Conservation (phyloP, 2,888 invertebrate genomes). For the Pediacus dermestoides region DNA sequence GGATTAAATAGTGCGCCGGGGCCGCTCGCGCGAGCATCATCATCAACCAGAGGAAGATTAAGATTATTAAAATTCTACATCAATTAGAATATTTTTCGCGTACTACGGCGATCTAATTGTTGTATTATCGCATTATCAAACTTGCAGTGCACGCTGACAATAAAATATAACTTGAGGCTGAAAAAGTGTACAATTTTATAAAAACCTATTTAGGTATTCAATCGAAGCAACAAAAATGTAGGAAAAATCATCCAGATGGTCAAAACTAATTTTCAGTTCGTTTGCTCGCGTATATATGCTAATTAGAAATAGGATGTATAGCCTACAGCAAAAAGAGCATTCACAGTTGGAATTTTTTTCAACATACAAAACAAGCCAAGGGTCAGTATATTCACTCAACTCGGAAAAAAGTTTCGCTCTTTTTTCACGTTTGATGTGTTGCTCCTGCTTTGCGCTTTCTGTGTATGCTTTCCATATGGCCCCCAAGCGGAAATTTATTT, state of each 20-base stretch:
- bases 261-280: conserved; percentile 48
- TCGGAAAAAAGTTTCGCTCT: conserved; percentile 46
- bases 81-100: too few species aligned
- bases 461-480: too few species aligned
- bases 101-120: too few species aligned
- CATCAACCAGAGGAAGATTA: conserved; percentile 32
- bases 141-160: too few species aligned
- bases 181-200: too few species aligned
- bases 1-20: conserved; percentile 27
- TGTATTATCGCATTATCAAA: too few species aligned
- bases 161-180: too few species aligned
- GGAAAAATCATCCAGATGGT: conserved; percentile 35
- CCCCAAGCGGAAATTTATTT: conserved; percentile 26
- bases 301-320: conserved; percentile 50
- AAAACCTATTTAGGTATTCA: too few species aligned
- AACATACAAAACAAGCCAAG: conserved; percentile 49
- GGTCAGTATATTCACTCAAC: conserved; percentile 46
- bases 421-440: conserved; percentile 43
- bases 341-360: conserved; percentile 45
- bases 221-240: too few species aligned
- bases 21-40: conserved; percentile 20
- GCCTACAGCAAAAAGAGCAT: conserved; percentile 48
- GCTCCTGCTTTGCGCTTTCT: conserved; percentile 24
- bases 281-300: conserved; percentile 45
- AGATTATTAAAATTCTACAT: conserved; percentile 31